Evolutionary conservation across 2,113 vertebrate genomes (phyloP).

Genomic region (Barnardius zonarius): DNA sequence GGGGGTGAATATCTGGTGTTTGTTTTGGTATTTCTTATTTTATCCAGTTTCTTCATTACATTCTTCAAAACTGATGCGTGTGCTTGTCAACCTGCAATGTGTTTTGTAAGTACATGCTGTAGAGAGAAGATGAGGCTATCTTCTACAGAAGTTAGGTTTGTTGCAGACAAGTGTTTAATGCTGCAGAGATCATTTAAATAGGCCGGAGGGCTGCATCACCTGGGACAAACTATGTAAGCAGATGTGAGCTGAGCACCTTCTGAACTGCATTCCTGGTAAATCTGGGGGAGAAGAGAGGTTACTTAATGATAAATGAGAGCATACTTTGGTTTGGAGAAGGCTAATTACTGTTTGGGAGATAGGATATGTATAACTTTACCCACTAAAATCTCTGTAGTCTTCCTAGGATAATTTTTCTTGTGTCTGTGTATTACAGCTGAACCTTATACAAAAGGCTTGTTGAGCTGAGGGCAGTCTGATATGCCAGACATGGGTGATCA

Average conservation of each 20-base stretch:
- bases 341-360: not conserved
- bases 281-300: not conserved
- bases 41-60: not conserved
- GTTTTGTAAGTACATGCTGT: not conserved
- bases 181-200: not conserved
- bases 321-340: not conserved
- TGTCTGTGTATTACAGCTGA: not conserved
- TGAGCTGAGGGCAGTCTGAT: not conserved
- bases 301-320: not conserved
- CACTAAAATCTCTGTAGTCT: not conserved
- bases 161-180: not conserved
- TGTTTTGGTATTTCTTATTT: not conserved
- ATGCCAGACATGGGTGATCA: not conserved
- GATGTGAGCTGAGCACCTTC: not conserved
- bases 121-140: not conserved
- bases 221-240: not conserved
- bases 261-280: not conserved
- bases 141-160: not conserved
- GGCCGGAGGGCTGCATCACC: not conserved
- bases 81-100: not conserved
- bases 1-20: not conserved
- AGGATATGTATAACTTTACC: not conserved
- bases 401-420: not conserved
- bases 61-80: rapidly evolving
- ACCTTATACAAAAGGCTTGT: not conserved